These are phyloP conservation scores for Macrotis lagotis DNA, from an alignment of 2,113 vertebrate genomes.

Conservation along the genomic window DNA sequence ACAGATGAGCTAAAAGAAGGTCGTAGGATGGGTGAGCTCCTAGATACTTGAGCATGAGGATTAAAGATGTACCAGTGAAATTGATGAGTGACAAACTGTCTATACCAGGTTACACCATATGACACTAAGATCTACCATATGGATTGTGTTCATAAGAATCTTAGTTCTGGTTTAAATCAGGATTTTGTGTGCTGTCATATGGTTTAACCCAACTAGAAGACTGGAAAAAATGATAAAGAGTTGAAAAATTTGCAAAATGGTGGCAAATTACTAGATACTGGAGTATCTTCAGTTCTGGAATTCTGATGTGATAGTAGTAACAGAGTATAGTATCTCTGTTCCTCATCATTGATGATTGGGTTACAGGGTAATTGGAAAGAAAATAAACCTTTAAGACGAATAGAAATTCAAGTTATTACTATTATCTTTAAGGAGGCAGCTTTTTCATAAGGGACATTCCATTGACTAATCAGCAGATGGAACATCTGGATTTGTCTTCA, in stretches of 20 bases:
- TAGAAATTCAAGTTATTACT: neutral
- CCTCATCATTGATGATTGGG: neutral
- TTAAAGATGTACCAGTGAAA: neutral
- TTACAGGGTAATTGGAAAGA: neutral
- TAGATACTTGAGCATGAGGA: neutral
- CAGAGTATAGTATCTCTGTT: neutral
- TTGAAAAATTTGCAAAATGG: neutral
- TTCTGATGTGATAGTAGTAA: neutral
- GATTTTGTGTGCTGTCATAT: neutral
- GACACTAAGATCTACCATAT: neutral
- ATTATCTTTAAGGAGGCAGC: neutral
- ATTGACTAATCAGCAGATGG: neutral
- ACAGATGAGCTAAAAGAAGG: constrained; percentile 70
- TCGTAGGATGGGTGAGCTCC: neutral
- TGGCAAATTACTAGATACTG: neutral
- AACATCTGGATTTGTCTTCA: neutral
- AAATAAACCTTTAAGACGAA: neutral
- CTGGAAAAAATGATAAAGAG: neutral
- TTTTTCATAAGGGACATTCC: neutral
- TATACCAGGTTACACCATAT: neutral
- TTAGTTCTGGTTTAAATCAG: neutral
- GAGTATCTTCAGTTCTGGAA: neutral
- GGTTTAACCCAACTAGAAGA: neutral
- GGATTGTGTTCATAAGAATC: neutral
- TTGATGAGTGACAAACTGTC: neutral